Conservation (phyloP, 2,113 vertebrate species). For the Pseudopodoces humilis region DNA sequence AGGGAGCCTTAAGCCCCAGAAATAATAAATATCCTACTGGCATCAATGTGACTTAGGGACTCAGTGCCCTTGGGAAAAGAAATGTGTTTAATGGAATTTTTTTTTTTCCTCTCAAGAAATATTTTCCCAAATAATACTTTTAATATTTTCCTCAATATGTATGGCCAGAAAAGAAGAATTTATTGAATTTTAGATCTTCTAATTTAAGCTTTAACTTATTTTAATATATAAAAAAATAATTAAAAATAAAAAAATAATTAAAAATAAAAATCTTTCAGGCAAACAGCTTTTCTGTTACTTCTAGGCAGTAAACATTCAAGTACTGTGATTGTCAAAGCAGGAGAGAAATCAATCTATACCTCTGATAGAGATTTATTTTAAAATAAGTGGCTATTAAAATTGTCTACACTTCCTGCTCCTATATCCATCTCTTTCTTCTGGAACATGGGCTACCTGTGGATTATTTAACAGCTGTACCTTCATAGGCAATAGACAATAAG, state of each 20-base stretch:
- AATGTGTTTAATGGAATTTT: not conserved
- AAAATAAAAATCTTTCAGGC: not conserved
- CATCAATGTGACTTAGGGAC: not conserved
- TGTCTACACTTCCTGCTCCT: not conserved
- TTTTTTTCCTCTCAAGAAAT: not conserved
- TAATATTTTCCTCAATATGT: not conserved
- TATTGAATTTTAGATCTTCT: not conserved
- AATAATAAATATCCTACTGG: not conserved
- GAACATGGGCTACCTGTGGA: rapidly evolving
- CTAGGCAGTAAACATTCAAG: not conserved
- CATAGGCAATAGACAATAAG: not conserved
- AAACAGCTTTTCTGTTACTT: not conserved
- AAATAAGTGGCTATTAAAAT: not conserved
- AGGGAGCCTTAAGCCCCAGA: not conserved
- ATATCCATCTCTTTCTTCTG: not conserved
- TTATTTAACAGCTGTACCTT: not conserved
- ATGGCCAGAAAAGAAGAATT: not conserved
- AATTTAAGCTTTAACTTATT: not conserved
- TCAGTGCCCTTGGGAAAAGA: not conserved
- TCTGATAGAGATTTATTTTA: not conserved
- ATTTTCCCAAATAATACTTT: not conserved
- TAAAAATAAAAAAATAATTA: not conserved
- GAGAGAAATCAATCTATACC: not conserved
- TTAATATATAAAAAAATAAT: not conserved
- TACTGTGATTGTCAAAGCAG: not conserved